A percentile compares a stretch with the other conserved stretches of the same genome.
Conservation (phyloP, 2,113 vertebrate species). For the Myrmecophaga tridactyla region DNA sequence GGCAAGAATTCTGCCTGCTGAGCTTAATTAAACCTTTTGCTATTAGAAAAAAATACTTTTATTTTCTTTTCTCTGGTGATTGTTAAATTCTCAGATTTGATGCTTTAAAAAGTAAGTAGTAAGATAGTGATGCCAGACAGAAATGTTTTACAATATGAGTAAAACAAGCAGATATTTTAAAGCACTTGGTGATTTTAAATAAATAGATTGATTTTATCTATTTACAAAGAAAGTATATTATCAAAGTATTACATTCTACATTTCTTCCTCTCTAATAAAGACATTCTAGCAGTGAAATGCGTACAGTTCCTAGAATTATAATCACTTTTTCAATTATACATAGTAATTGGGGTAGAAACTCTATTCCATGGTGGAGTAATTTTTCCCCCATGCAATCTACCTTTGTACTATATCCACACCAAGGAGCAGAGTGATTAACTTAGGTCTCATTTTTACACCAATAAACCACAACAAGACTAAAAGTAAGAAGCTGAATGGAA, state of each 20-base stretch:
- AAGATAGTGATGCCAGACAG: conserved; percentile 9
- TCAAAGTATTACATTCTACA: background rate
- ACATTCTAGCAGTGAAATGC: background rate
- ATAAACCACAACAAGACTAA: background rate
- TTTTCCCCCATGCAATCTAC: background rate
- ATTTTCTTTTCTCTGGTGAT: background rate
- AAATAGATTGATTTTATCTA: background rate
- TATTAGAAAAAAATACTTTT: background rate
- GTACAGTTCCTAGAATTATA: background rate
- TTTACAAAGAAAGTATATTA: background rate
- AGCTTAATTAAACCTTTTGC: background rate
- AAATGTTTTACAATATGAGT: background rate
- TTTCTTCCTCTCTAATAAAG: background rate
- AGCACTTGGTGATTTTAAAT: conserved; percentile 3
- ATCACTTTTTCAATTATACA: background rate
- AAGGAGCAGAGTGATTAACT: background rate
- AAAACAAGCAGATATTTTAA: background rate
- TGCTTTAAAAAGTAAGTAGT: background rate
- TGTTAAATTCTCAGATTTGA: background rate
- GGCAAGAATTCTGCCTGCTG: no score
- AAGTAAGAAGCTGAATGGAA: background rate
- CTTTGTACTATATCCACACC: background rate
- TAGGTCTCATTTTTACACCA: conserved; percentile 24
- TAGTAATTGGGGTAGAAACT: background rate
- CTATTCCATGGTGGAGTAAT: background rate